Evolutionary conservation across 2,113 vertebrate genomes (phyloP), one percentile per base, ranked within the genome.

Genomic region (Perccottus glenii): DNA sequence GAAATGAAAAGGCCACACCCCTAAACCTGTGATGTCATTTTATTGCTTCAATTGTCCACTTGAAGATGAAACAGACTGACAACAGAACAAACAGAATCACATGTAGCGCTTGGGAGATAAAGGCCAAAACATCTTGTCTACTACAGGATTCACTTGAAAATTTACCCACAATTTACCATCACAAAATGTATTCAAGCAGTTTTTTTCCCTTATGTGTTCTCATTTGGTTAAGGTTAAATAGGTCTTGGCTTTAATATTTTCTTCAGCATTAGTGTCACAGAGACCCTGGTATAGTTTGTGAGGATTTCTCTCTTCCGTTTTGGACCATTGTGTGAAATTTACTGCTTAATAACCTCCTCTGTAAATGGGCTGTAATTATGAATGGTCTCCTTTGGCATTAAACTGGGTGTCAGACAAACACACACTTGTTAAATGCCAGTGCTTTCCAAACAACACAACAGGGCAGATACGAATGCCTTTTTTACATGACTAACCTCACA

Each of bases 171-270:
- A 27, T 27, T 2, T 27, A 27, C 1, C 19, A 27, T 27, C 19
- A 27, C 19, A 27, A 27, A 27, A 27, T 27, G 19, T 27, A 27
- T 27, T 27, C 19, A 27, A 27, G 19, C 19, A 27, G 19, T 27
- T 27, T 27, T 27, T 27, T 27, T 1, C 19, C 19, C 48, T 50
- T 9, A 16, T 4, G 8, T 50, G 2, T 44, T 11, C 70, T n/a
- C 60, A 5, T 60, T 60, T 62, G 27, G 64, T 64, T 62, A 51
- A 68, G 78, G 59, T 45, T 81, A 70, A 84, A 64, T 68, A 69
- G 66, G 64, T 85, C 70, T 78, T 70, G 72, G 64, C 59, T 27
- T 15, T 53, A 55, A 65, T 49, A 60, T 56, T n/a, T n/a, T n/a
- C 11, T 6, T 1, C 42, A 66, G 43, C 47, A 58, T 55, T 61